phyloP scores from a whole-genome alignment of 1,140 invertebrate species.

The Melanaphis sacchari region DNA sequence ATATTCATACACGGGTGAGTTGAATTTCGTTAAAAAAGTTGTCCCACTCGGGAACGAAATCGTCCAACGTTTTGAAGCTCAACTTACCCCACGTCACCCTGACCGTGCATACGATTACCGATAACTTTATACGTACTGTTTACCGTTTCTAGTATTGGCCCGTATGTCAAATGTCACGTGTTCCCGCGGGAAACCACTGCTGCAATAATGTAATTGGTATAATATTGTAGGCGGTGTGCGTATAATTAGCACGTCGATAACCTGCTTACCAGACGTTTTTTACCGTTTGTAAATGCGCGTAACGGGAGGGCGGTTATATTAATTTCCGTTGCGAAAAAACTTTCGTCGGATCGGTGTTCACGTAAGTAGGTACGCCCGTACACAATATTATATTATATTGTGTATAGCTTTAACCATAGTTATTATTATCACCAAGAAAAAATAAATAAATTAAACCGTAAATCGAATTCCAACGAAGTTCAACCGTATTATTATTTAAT shows the following conservation, averaged over 20 bases:
- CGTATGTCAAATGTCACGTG: neutral
- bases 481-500: neutral
- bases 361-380: too few species aligned
- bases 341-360: neutral
- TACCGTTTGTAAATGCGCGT: neutral
- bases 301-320: neutral
- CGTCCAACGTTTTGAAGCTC: neutral
- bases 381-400: too few species aligned
- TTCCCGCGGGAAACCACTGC: neutral
- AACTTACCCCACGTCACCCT: too few species aligned
- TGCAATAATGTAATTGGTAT: neutral
- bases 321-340: neutral
- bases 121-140: too few species aligned
- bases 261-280: neutral
- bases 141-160: neutral
- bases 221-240: neutral
- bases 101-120: too few species aligned
- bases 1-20: neutral
- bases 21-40: neutral
- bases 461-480: neutral
- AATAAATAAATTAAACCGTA: neutral
- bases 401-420: neutral
- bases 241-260: neutral
- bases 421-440: neutral
- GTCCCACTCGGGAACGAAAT: neutral